phyloP scores from a whole-genome alignment of 1,140 invertebrate species.

The Drosophila nigromelanica region DNA sequence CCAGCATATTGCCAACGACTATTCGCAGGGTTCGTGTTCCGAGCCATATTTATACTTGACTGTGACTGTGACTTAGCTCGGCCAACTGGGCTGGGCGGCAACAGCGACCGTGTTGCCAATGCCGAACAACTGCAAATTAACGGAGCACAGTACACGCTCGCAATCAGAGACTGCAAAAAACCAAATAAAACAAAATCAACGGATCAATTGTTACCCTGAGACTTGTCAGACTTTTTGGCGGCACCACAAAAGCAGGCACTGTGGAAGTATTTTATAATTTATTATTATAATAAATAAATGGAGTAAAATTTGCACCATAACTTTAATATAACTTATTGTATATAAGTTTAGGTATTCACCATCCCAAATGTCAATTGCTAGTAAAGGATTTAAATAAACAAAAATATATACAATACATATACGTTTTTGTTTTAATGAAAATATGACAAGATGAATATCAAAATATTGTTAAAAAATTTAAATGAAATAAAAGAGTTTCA shows the following conservation, averaged over 20 bases:
- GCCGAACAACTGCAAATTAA: constrained; percentile 35
- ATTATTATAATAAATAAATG: too few relatives aligned
- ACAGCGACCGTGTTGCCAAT: constrained; percentile 2
- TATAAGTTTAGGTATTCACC: too few relatives aligned
- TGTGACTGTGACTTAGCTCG: background rate
- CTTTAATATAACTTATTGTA: too few relatives aligned
- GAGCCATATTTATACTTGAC: constrained; percentile 47
- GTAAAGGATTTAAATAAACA: too few relatives aligned
- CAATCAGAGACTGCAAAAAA: constrained; percentile 66
- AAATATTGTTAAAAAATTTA: too few relatives aligned
- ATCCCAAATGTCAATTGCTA: too few relatives aligned
- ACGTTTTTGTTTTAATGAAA: too few relatives aligned
- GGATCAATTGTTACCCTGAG: constrained; percentile 31
- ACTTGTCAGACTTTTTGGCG: constrained; percentile 54
- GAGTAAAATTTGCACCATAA: too few relatives aligned
- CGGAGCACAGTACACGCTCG: too few relatives aligned
- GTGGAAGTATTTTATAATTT: background rate
- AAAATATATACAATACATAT: too few relatives aligned
- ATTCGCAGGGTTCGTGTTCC: constrained; percentile 14
- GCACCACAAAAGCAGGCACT: background rate
- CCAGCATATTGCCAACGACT: constrained; percentile 46
- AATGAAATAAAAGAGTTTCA: too few relatives aligned
- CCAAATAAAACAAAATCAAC: constrained; percentile 30
- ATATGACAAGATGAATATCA: too few relatives aligned
- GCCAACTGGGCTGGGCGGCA: background rate